phyloP scores from a whole-genome alignment of 2,888 invertebrate genomes.

The Sycophila texana region DNA sequence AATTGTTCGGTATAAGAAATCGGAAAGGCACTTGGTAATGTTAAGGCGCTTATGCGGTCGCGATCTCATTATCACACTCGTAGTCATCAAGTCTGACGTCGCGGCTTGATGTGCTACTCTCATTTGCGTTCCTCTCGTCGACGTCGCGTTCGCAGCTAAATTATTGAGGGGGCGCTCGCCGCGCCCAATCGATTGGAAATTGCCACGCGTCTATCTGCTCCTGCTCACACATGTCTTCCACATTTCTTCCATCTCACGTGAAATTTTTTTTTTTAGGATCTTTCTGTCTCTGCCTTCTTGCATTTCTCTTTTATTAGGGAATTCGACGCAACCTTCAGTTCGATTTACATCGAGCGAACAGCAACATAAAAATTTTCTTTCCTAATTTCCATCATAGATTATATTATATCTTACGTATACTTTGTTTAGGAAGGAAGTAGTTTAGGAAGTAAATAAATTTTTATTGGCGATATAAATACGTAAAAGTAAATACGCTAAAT shows the following conservation, averaged over 20 bases:
- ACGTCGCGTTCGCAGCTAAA: constrained; percentile 16
- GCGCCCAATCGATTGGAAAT: constrained; percentile 37
- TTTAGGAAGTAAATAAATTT: not conserved
- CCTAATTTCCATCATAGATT: too few relatives aligned
- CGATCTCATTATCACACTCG: constrained; percentile 39
- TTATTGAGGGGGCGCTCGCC: constrained; percentile 42
- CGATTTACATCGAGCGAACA: too few relatives aligned
- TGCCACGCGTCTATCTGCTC: not conserved
- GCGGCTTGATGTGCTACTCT: constrained; percentile 24
- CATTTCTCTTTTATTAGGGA: too few relatives aligned
- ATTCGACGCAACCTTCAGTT: too few relatives aligned
- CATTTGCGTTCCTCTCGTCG: constrained; percentile 35
- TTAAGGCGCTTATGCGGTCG: constrained; percentile 19
- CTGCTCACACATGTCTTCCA: not conserved
- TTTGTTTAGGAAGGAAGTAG: too few relatives aligned
- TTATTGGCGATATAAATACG: not conserved
- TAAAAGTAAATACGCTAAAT: too few relatives aligned
- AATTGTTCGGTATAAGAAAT: not conserved
- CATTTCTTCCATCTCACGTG: not conserved
- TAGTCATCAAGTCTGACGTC: constrained; percentile 27
- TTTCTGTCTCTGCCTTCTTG: not conserved
- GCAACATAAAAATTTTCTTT: too few relatives aligned
- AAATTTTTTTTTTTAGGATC: not conserved
- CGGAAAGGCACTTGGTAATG: not conserved
- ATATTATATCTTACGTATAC: too few relatives aligned